These are phyloP conservation scores for Sipha flava DNA, from an alignment of 1,140 invertebrate genomes.

Conservation along the genomic window DNA sequence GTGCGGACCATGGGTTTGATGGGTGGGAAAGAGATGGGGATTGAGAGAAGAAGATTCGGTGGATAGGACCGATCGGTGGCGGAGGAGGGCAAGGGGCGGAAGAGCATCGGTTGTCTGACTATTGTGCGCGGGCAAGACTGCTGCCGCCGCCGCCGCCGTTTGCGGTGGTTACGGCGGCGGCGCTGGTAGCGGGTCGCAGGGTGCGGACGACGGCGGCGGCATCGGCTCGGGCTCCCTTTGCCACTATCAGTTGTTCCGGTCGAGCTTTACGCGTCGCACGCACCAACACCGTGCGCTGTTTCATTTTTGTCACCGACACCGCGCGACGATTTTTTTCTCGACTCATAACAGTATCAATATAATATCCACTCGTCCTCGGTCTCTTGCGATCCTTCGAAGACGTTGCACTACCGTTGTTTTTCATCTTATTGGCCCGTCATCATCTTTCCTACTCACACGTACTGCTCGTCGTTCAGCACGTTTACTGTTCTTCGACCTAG, in stretches of 20 bases:
- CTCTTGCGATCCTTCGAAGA: no score
- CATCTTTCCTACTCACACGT: no score
- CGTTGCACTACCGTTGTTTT: no score
- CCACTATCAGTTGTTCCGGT: constrained; percentile 10
- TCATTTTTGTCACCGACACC: background rate
- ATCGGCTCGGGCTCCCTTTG: constrained; percentile 4
- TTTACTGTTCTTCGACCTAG: no score
- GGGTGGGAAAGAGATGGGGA: no score
- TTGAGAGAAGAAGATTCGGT: background rate
- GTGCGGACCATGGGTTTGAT: no score
- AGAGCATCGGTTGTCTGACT: background rate
- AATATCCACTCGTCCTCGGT: no score
- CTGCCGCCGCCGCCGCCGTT: background rate
- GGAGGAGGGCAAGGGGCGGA: background rate
- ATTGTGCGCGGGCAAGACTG: constrained; percentile 19
- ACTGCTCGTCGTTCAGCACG: no score
- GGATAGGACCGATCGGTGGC: background rate
- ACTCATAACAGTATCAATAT: no score
- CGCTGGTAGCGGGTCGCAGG: background rate
- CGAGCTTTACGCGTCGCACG: constrained; percentile 29
- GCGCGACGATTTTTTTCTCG: background rate
- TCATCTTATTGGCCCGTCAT: no score
- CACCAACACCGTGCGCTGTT: background rate
- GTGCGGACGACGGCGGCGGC: background rate
- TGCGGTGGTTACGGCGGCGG: background rate